phyloP scores from a whole-genome alignment of 1,140 invertebrate species.

The Drosophila parabipectinata region DNA sequence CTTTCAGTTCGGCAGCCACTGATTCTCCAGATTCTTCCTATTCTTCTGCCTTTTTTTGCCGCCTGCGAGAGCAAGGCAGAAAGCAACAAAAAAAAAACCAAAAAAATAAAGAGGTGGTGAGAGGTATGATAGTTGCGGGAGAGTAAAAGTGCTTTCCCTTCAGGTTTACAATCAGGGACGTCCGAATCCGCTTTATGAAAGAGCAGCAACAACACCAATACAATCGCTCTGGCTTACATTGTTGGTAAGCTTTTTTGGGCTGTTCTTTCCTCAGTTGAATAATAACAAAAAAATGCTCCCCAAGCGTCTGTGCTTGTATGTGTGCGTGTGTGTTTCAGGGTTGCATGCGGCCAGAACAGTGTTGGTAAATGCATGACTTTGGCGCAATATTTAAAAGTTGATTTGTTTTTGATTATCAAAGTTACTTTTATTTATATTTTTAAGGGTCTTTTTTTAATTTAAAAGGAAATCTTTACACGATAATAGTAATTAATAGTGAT shows the following conservation, averaged over 20 bases:
- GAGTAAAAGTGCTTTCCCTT: constrained; percentile 14
- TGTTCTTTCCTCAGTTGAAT: constrained; percentile 48
- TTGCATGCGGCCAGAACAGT: constrained; percentile 40
- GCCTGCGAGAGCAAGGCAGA: neutral
- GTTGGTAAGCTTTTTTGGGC: constrained; percentile 42
- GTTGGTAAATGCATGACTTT: constrained; percentile 48
- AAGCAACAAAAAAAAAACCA: too few relatives aligned
- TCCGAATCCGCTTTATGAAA: too few relatives aligned
- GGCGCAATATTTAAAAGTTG: constrained; percentile 48
- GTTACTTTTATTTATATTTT: neutral
- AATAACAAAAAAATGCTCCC: constrained; percentile 43
- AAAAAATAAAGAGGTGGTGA: neutral
- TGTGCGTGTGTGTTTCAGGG: constrained; percentile 27
- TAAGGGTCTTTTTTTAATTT: too few relatives aligned
- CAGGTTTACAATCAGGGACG: neutral
- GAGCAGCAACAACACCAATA: too few relatives aligned
- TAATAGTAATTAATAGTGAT: too few relatives aligned
- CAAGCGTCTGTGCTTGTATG: constrained; percentile 31
- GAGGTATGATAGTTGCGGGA: neutral
- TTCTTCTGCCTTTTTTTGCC: constrained; percentile 35
- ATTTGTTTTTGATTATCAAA: constrained; percentile 24
- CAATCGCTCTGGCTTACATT: constrained; percentile 28
- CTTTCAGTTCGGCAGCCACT: constrained; percentile 55
- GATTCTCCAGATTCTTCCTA: constrained; percentile 41
- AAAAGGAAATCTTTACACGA: too few relatives aligned